Evolutionary conservation across 2,113 vertebrate species (phyloP).

Genomic region (Myrmecophaga tridactyla): DNA sequence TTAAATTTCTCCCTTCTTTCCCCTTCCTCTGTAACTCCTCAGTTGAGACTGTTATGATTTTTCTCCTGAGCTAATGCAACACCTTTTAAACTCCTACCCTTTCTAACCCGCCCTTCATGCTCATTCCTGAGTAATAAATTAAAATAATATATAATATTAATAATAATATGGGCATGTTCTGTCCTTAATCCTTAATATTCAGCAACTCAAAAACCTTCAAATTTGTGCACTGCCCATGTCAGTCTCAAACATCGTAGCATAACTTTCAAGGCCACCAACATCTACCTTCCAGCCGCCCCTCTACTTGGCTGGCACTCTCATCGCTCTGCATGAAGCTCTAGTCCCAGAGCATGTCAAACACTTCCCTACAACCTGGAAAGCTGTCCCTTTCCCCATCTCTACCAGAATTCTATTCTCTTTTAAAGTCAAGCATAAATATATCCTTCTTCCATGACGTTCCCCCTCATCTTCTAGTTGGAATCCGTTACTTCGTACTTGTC

Average conservation of each 20-base stretch:
- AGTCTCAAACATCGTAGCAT: background rate
- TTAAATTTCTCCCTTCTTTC: background rate
- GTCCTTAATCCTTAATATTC: background rate
- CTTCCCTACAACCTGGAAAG: background rate
- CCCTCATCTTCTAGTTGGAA: background rate
- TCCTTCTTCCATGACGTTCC: background rate
- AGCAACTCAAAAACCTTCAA: background rate
- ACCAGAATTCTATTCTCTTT: background rate
- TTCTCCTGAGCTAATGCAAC: background rate
- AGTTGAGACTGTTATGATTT: background rate
- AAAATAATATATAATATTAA: background rate
- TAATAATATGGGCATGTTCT: background rate
- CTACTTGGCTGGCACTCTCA: no score
- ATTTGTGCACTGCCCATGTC: background rate
- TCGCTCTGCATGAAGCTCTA: background rate
- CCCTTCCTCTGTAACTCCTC: background rate
- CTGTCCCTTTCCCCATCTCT: background rate
- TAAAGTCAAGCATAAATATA: background rate
- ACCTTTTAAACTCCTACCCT: background rate
- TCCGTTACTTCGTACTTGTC: background rate
- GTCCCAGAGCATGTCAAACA: background rate
- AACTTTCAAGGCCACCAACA: background rate
- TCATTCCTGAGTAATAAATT: background rate
- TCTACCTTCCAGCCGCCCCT: background rate
- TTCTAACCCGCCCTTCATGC: background rate